Base-by-base conservation (phyloP, 2,888 invertebrate genomes). In the Folsomia candida region DNA sequence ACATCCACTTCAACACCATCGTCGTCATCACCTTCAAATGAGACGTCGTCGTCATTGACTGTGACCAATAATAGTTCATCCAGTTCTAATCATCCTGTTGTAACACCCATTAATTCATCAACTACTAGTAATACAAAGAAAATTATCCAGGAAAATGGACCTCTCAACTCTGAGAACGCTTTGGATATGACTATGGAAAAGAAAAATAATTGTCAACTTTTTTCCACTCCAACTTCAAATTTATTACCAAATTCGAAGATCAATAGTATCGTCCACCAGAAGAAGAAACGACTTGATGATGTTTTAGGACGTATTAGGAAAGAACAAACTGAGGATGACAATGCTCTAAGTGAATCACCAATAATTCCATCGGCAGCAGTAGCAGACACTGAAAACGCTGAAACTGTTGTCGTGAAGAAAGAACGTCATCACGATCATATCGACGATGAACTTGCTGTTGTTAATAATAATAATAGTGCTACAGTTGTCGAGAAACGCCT, bases 251-350 rank as follows among this genome's bases (percentile, higher is more conserved):
- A 54, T 54, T 29, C 62, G 24, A 64, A 64, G 22, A 22, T 64
- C 2, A 64, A 37, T 47, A 29, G 28, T 14, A 25, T 37, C 26
- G 54, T 37, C 60, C 59, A 29, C 11, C 71, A 68, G 47, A 77
- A 74, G 51, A 26, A 61, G 61, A 73, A 69, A 60, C 72, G 71
- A 29, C 54, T 76, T 61, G 76, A 74, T 54, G 72, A 73, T 27
- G 59, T 75, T 27, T 67, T 75, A n/a, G 71, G 70, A 24, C 70
- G 73, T 24, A 70, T 77, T 18, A 73, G 74, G 27, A 68, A 70
- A 54, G 75, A 75, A 54, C 51, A 59, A 11, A 67, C 47, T 20
- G 73, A 70, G n/a, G 68, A 68, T 18, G 68, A 73, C 57, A 71
- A 71, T 59, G 68, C 73, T 2, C 57, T 73, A 58, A 71, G 61